Evolutionary conservation across 2,888 invertebrate genomes (phyloP), one percentile per base, ranked within the genome.

Genomic region (Metopia argyrocephala): DNA sequence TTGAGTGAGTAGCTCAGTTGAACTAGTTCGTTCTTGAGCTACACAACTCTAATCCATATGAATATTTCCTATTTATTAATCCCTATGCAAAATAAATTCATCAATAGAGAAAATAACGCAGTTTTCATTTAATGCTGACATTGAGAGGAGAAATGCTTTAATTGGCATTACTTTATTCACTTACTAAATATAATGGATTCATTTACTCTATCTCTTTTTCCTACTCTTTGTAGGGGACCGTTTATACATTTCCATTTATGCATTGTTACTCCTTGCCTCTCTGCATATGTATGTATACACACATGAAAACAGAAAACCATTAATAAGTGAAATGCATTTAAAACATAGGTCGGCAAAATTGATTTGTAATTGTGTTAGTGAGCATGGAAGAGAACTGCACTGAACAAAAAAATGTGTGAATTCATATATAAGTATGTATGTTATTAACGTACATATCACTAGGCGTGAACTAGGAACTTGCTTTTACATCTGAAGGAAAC

Each of bases 321-420:
- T 25, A 65, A 25, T 59, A 57, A 57, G 78, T 38, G 61, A 81
- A 81, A 81, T 81, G 81, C 81, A 81, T 57, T 68, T 59, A 59
- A 68, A 79, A 48, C 38, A 62, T 71, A 28, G 57, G 56, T 66
- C 64, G n/a, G n/a, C n/a, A n/a, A n/a, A n/a, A n/a, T n/a, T n/a
- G n/a, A n/a, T n/a, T n/a, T n/a, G n/a, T n/a, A n/a, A n/a, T n/a
- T n/a, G n/a, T n/a, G n/a, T n/a, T n/a, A n/a, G n/a, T n/a, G n/a
- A n/a, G n/a, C n/a, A n/a, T n/a, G n/a, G n/a, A n/a, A n/a, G n/a
- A n/a, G n/a, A n/a, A n/a, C n/a, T n/a, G n/a, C n/a, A n/a, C n/a
- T n/a, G n/a, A n/a, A n/a, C n/a, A n/a, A n/a, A n/a, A n/a, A n/a
- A n/a, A n/a, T n/a, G n/a, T n/a, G n/a, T n/a, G n/a, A n/a, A n/a